Base-by-base conservation (phyloP, 2,113 vertebrate genomes). In the Xyliphius kryptos region DNA sequence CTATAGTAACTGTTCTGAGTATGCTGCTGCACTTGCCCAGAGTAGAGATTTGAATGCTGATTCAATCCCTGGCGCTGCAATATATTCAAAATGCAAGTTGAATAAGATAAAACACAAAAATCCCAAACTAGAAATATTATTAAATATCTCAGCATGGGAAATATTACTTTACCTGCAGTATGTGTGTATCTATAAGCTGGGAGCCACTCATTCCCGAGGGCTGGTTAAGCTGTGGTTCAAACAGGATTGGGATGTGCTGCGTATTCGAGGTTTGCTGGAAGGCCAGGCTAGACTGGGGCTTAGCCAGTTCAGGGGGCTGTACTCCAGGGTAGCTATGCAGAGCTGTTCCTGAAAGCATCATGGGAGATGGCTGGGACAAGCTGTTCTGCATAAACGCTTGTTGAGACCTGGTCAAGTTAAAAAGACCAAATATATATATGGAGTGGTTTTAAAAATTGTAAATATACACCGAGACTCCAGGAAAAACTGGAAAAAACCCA, bases 351-450 rank as follows among this genome's bases (percentile, higher is more conserved):
- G 94, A 98, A 59, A 98, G 87, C 77, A 99, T 92, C 79, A 99
- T 90, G 40, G 86, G 83, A 1, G 95, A 99, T 2, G 93, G 91
- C 81, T 98, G 96, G 15, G 96, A 97, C 19, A 99, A 81, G 69
- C 82, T 93, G 83, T 88, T 96, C 44, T 99, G 96, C 92, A 99
- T 92, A 79, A 97, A 99, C 1, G 96, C 91, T 76, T 97, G 95
- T 76, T 98, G 95, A 12, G 96, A 97, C 81, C 96, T 99, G n/a
- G n/a, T n/a, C n/a, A n/a, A n/a, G n/a, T n/a, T n/a, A n/a, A n/a
- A n/a, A n/a, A n/a, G n/a, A n/a, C n/a, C n/a, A n/a, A n/a, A n/a
- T n/a, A n/a, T n/a, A n/a, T n/a, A n/a, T n/a, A n/a, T n/a, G n/a
- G n/a, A n/a, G n/a, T n/a, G n/a, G n/a, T n/a, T n/a, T n/a, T n/a